Percentiles rank a stretch among this genome's conserved stretches.
These are phyloP conservation scores for Spodoptera picta DNA, from an alignment of 2,888 invertebrate genomes.

Conservation along the genomic window DNA sequence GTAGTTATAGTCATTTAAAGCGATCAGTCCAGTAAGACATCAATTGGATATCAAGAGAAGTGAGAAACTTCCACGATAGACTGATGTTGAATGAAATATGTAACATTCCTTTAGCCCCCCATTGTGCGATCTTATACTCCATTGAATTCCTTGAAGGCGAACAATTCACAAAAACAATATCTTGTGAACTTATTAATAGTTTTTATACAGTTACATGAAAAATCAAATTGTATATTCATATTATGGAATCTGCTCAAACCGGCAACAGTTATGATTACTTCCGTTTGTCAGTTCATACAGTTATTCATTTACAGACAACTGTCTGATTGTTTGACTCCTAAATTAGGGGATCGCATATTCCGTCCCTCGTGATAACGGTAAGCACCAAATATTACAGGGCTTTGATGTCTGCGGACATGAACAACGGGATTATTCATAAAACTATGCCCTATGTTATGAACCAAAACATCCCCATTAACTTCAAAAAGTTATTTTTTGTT, in stretches of 20 bases:
- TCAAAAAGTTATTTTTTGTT: too few relatives aligned
- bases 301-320: conserved; percentile 50
- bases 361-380: conserved; percentile 52
- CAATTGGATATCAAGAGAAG: conserved; percentile 37
- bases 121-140: conserved; percentile 45
- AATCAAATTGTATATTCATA: conserved; percentile 5
- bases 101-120: conserved; percentile 50
- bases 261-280: conserved; percentile 34
- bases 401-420: conserved; percentile 16
- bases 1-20: conserved; percentile 47
- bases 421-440: conserved; percentile 3
- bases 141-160: conserved; percentile 44
- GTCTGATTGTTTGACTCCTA: conserved; percentile 48
- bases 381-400: conserved; percentile 22
- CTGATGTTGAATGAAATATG: conserved; percentile 44
- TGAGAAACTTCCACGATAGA: conserved; percentile 46
- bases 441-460: background rate
- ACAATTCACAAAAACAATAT: conserved; percentile 29
- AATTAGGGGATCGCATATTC: conserved; percentile 44
- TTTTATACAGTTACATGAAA: conserved; percentile 25
- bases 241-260: conserved; percentile 34
- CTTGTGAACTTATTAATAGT: conserved; percentile 25
- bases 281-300: conserved; percentile 46
- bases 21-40: conserved; percentile 50
- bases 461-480: too few relatives aligned